phyloP scores from a whole-genome alignment of 2,888 invertebrate genomes.

The Drosophila mercatorum region DNA sequence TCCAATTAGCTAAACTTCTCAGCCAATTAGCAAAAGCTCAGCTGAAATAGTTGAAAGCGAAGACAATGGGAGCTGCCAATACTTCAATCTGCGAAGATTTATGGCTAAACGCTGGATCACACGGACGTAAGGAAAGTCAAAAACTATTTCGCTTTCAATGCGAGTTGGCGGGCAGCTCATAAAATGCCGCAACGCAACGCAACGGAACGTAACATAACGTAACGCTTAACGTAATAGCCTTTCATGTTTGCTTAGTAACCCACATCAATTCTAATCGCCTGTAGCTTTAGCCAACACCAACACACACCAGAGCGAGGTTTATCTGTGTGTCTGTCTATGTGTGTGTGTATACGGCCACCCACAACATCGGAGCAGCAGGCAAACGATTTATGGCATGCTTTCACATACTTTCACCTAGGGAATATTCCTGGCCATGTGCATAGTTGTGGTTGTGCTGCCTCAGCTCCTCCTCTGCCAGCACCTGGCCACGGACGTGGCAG shows the following conservation, averaged over 20 bases:
- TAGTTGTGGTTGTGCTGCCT: slow-evolving; percentile 60
- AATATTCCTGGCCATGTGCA: slow-evolving; percentile 72
- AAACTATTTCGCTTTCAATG: slow-evolving; percentile 60
- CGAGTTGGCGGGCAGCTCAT: slow-evolving; percentile 48
- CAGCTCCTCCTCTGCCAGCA: neutral
- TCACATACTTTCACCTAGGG: slow-evolving; percentile 80
- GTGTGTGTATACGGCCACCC: slow-evolving; percentile 35
- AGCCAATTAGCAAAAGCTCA: slow-evolving; percentile 27
- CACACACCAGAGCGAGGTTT: neutral
- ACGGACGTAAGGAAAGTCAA: slow-evolving; percentile 24
- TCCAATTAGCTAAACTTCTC: neutral
- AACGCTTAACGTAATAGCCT: slow-evolving; percentile 79
- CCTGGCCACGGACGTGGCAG: neutral
- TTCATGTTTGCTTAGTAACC: slow-evolving; percentile 81
- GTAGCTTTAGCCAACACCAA: slow-evolving; percentile 55
- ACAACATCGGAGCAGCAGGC: slow-evolving; percentile 58
- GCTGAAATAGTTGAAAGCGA: neutral
- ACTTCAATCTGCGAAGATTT: slow-evolving; percentile 19
- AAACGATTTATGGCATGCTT: slow-evolving; percentile 80
- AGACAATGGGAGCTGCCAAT: slow-evolving; percentile 1
- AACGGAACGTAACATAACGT: slow-evolving; percentile 58
- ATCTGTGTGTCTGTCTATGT: no score
- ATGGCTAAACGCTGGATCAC: slow-evolving; percentile 18
- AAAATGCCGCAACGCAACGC: slow-evolving; percentile 59
- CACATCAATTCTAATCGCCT: slow-evolving; percentile 80